A percentile compares a stretch with the other conserved stretches of the same genome.
Evolutionary conservation across 2,888 invertebrate genomes (phyloP).

Genomic region (Tachina fera): DNA sequence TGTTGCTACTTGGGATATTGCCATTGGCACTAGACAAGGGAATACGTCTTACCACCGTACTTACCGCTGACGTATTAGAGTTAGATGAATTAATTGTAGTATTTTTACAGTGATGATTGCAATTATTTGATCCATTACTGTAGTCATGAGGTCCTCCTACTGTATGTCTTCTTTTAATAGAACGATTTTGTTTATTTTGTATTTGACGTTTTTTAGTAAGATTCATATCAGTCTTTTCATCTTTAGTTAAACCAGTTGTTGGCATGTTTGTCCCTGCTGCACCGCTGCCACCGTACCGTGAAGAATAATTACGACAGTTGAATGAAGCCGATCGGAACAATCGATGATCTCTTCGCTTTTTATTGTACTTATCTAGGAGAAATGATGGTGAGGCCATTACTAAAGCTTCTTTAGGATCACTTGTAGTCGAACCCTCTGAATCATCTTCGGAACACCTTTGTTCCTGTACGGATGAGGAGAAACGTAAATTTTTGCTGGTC

Average conservation of each 20-base stretch:
- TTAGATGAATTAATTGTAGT: slow-evolving; percentile 69
- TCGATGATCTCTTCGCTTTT: slow-evolving; percentile 82
- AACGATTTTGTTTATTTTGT: slow-evolving; percentile 83
- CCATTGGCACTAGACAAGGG: slow-evolving; percentile 76
- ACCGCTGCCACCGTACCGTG: slow-evolving; percentile 80
- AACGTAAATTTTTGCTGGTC: slow-evolving; percentile 77
- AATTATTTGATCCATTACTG: slow-evolving; percentile 63
- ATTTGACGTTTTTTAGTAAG: slow-evolving; percentile 88
- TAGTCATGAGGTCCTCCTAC: slow-evolving; percentile 96
- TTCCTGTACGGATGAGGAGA: slow-evolving; percentile 79
- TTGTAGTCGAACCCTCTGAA: slow-evolving; percentile 82
- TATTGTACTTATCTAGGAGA: slow-evolving; percentile 82
- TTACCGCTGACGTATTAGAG: slow-evolving; percentile 35
- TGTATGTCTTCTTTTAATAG: slow-evolving; percentile 94
- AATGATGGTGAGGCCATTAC: slow-evolving; percentile 81
- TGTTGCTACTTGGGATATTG: slow-evolving; percentile 73
- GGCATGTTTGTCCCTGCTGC: slow-evolving; percentile 76
- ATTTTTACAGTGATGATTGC: slow-evolving; percentile 72
- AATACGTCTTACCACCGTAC: slow-evolving; percentile 70
- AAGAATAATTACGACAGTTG: slow-evolving; percentile 83
- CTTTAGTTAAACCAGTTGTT: slow-evolving; percentile 85
- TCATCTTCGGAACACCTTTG: slow-evolving; percentile 79
- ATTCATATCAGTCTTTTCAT: slow-evolving; percentile 91
- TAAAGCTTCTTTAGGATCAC: slow-evolving; percentile 82
- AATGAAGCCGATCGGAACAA: slow-evolving; percentile 82